phyloP scores from a whole-genome alignment of 2,888 invertebrate species.

The Epistrophe eligans region DNA sequence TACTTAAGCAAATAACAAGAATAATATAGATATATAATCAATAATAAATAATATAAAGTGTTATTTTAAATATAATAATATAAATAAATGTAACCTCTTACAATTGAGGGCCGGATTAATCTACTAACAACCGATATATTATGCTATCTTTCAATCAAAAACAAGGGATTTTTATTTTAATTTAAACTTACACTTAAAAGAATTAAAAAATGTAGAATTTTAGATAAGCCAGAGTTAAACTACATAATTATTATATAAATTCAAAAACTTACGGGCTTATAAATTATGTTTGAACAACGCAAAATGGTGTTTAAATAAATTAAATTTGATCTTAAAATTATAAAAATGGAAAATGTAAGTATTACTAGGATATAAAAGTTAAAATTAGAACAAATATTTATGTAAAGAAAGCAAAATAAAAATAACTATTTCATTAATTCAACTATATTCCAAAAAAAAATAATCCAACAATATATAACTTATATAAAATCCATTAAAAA shows the following conservation, averaged over 20 bases:
- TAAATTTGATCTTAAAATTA: constrained; percentile 44
- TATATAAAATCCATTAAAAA: constrained; percentile 31
- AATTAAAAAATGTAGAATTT: constrained; percentile 4
- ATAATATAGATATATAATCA: no score
- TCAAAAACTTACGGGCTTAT: constrained; percentile 6
- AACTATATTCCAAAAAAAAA: constrained; percentile 34
- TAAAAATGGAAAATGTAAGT: constrained; percentile 61
- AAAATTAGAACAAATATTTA: constrained; percentile 33
- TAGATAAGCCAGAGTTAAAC: constrained; percentile 31
- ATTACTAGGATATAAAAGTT: constrained; percentile 60
- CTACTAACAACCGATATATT: constrained; percentile 38
- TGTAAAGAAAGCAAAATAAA: constrained; percentile 48
- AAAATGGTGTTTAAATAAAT: constrained; percentile 13
- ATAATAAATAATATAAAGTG: constrained; percentile 28
- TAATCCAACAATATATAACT: constrained; percentile 5
- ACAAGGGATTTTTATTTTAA: constrained; percentile 63
- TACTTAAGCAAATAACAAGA: constrained; percentile 63
- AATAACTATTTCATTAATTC: constrained; percentile 36
- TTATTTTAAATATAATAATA: constrained; percentile 1
- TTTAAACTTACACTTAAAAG: background rate
- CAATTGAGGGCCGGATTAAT: constrained; percentile 51
- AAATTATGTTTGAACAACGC: constrained; percentile 7
- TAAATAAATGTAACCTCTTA: constrained; percentile 47
- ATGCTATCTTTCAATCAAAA: constrained; percentile 53
- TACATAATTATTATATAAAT: background rate